Evolutionary conservation across 2,113 vertebrate genomes (phyloP), one percentile per base, ranked within the genome.

Genomic region (Oxyruncus cristatus): DNA sequence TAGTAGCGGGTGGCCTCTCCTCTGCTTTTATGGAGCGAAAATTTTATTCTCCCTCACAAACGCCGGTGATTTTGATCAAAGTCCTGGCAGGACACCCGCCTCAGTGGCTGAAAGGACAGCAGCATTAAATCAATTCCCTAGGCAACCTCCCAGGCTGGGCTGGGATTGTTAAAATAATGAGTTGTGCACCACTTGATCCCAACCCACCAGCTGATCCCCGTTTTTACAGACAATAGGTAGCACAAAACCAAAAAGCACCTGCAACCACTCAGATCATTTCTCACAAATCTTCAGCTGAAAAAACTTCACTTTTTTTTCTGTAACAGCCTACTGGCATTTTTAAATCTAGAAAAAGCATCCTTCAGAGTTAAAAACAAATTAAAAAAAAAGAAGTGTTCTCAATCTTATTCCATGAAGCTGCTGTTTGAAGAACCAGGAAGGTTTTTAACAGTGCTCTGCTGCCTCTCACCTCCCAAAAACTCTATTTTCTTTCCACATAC

Each of bases 91-190:
- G 91, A 96, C 72, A 88, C 67, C 81, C 47, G 73, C 92, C 87
- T 80, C 88, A 79, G 61, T 73, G 66, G 95, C 93, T 83, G 82
- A 97, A 90, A 95, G 76, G 87, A 94, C 82, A 87, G 89, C 82
- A 82, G 92, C 93, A 71, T 95, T 95, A 94, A 93, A 96, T 92
- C 90, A 85, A 95, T 95, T 97, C 89, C 96, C 94, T 68, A 95
- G 95, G 96, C 97, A 97, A 58, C 95, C 95, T 97, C 96, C 85
- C 97, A 96, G 93, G 97, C 94, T 3, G 78, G 89, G 93, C 37
- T 62, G 41, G 88, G 85, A 94, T 97, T 98, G 97, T 98, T 97
- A 76, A 82, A 95, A 96, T 94, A 97, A 97, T 97, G 97, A 98
- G 96, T 84, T 96, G 95, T 93, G 89, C 95, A 91, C 91, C 75